A percentile compares a stretch with the other conserved stretches of the same genome.
Evolutionary conservation across 2,797 vertebrate species (phyloP).

Genomic region (Setipinna tenuifilis): DNA sequence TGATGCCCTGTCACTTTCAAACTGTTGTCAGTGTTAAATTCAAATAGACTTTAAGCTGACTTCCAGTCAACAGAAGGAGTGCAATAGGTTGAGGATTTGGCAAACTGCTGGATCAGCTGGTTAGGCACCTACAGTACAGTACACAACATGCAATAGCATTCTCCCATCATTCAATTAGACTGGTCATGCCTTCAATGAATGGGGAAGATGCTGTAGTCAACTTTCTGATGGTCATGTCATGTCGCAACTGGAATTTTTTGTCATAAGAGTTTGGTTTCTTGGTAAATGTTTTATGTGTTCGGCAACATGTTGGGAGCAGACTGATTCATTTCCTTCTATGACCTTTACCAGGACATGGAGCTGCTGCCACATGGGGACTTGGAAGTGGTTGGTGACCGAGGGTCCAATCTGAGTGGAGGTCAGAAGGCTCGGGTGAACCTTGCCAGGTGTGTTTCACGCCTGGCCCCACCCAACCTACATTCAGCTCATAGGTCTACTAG

Average conservation of each 20-base stretch:
- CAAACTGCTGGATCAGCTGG: constrained; percentile 16
- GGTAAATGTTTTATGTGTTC: background rate
- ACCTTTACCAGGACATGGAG: constrained; percentile 82
- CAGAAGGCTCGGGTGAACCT: constrained; percentile 94
- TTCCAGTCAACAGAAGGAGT: background rate
- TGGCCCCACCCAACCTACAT: background rate
- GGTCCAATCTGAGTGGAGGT: constrained; percentile 91
- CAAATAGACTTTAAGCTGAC: constrained; percentile 6
- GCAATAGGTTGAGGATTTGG: constrained; percentile 15
- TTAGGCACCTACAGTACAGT: background rate
- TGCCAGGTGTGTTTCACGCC: constrained; percentile 77
- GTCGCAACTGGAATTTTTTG: background rate
- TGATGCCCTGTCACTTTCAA: background rate
- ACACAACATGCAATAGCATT: background rate
- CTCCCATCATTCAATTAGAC: background rate
- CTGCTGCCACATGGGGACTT: constrained; percentile 87
- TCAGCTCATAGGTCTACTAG: background rate
- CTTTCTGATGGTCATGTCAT: background rate
- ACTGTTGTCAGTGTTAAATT: background rate
- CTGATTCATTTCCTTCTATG: background rate
- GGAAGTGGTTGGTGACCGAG: constrained; percentile 89
- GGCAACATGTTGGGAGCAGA: too few relatives aligned
- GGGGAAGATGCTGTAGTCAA: background rate
- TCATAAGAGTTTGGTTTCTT: background rate
- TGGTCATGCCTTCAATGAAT: background rate